Evolutionary conservation across 1,140 invertebrate species (phyloP), one percentile per base, ranked within the genome.

Genomic region (Drosophila tani): DNA sequence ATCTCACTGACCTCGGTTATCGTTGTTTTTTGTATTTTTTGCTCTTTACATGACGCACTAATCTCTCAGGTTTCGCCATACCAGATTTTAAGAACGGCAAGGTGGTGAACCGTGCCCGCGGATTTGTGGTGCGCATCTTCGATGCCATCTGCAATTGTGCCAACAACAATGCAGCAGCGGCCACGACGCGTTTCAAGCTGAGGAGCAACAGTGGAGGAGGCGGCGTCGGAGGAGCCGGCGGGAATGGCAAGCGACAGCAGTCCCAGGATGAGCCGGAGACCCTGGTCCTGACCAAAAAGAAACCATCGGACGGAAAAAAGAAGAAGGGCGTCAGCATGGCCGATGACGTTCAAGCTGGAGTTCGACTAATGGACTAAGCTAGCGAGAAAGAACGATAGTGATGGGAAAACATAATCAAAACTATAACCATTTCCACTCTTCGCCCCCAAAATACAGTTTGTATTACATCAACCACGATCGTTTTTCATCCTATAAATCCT

Each of bases 141-240:
- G 94, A 95, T 86, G 94, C 94, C 12, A 93, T 95, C 45, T 95
- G 94, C 91, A 94, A 95, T 86, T 95, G 94, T 70, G 94, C 94
- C 49, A 94, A 95, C 73, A 94, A 94, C 4, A 93, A 94, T 38
- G 94, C 94, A 6, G 94, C 94, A 2, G 94, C 94, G 9, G 91
- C 92, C 43, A 85, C 91, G 29, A 84, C 88, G 35, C 85, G 91
- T 1, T 87, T 91, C 51, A 92, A 92, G 53, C 77, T 92, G 43
- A 75, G 91, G 55, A 87, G 81, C 80, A 91, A 79, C 60, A 79
- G 87, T 24, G 58, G 60, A 15, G 75, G 57, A 8, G 77, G 90
- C 14, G 79, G 40, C 5, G 32, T n/a, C 14, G 71, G 45, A 12
- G 73, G 40, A 2, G 45, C 24, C 47, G 29, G 27, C 19, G 74